Percentiles rank a stretch among this genome's conserved stretches.
Evolutionary conservation across 2,797 vertebrate species (phyloP).

Genomic region (Mus caroli): DNA sequence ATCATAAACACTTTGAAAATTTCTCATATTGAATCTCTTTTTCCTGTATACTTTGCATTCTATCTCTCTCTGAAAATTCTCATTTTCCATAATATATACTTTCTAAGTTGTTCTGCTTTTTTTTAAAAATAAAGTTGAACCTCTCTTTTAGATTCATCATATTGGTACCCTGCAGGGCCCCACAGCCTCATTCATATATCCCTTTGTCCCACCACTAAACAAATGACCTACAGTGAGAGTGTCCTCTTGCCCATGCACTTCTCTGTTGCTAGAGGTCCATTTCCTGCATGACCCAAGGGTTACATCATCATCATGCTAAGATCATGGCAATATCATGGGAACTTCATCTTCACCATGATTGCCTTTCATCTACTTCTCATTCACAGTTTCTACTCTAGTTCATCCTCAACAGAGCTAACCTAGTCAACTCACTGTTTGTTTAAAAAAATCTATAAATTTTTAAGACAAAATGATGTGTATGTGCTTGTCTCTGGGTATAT

Average conservation of each 20-base stretch:
- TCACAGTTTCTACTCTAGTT: neutral
- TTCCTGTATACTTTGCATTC: neutral
- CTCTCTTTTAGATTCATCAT: neutral
- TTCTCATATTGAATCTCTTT: neutral
- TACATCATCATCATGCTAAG: neutral
- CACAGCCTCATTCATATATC: neutral
- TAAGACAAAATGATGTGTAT: neutral
- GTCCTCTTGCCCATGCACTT: neutral
- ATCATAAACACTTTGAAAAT: slow-evolving; percentile 31
- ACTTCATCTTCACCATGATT: neutral
- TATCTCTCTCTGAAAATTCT: neutral
- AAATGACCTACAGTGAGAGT: neutral
- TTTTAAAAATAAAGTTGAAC: neutral
- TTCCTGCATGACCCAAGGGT: neutral
- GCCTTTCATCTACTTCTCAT: neutral
- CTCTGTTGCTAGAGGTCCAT: neutral
- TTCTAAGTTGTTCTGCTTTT: neutral
- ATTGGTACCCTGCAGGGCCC: neutral
- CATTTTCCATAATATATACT: slow-evolving; percentile 3
- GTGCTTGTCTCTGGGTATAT: neutral
- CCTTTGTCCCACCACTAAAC: accelerated
- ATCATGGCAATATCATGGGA: neutral
- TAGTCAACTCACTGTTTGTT: neutral
- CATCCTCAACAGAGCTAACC: neutral
- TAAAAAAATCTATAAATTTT: neutral